A percentile compares a stretch with the other conserved stretches of the same genome.
Evolutionary conservation across 2,113 vertebrate genomes (phyloP).

Genomic region (Channa argus): DNA sequence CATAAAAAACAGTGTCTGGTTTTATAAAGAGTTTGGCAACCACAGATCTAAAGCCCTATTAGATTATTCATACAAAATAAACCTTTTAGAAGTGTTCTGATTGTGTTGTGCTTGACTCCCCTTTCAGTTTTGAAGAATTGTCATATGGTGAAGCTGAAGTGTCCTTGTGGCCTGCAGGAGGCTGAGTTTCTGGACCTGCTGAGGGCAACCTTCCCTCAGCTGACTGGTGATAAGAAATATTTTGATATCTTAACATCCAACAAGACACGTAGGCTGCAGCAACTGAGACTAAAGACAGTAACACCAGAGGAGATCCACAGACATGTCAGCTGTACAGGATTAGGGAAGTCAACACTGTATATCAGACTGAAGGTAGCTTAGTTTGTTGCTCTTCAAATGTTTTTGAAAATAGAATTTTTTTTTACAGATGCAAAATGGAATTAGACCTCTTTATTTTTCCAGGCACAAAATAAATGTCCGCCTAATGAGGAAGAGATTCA

Average conservation of each 20-base stretch:
- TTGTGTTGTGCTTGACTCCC: not conserved
- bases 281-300: slow-evolving; percentile 1
- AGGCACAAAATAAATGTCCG: slow-evolving; percentile 2
- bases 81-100: too few species aligned
- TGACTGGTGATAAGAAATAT: not conserved
- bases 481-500: not conserved
- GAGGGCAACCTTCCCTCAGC: slow-evolving; percentile 44
- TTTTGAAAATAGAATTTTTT: not conserved
- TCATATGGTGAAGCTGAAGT: slow-evolving; percentile 32
- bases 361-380: slow-evolving; percentile 46
- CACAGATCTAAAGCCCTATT: too few species aligned
- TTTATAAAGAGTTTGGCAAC: too few species aligned
- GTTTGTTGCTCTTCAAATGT: too few species aligned
- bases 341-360: not conserved
- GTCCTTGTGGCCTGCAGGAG: slow-evolving; percentile 47
- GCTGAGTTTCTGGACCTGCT: slow-evolving; percentile 44
- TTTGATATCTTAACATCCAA: slow-evolving; percentile 43
- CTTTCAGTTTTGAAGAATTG: slow-evolving; percentile 42
- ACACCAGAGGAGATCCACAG: slow-evolving; percentile 42
- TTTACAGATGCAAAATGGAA: not conserved
- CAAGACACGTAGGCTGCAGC: slow-evolving; percentile 16
- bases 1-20: too few species aligned
- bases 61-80: too few species aligned
- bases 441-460: not conserved
- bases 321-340: accelerated